Evolutionary conservation across 2,113 vertebrate genomes (phyloP), one percentile per base, ranked within the genome.

Genomic region (Felis chaus): DNA sequence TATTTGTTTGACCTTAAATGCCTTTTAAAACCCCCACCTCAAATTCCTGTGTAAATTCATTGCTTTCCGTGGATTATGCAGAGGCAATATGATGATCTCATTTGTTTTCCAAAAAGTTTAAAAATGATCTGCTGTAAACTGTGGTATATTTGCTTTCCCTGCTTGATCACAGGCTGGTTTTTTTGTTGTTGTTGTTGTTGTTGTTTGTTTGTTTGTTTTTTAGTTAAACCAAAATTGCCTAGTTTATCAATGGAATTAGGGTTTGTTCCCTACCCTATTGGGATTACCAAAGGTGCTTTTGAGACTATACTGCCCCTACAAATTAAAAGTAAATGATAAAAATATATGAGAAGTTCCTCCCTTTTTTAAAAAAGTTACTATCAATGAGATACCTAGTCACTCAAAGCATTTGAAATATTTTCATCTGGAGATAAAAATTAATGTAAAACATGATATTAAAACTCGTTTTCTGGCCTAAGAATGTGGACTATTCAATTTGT

Each of bases 401-500:
- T 68, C 12, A 94, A 82, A 29, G 53, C n/a, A 91, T 57, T 39
- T 82, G 48, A 13, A 76, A 45, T 7, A 81, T 33, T 45, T 89
- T 93, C 36, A 53, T 69, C 33, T 90, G 19, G 89, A 90, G 79
- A 84, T 96, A 55, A 96, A 96, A 66, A 81, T 84, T 69, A 78
- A 95, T 80, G 7, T 91, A 71, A 88, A 92, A 66, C 41, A 86
- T 68, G 13, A 79, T 79, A 81, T 94, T 63, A 84, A 71, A 89
- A 69, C 45, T 5, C 2, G 73, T 91, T 63, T 18, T 48, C 41
- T 61, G 23, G 10, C 15, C 1, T 4, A 33, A 48, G 73, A 61
- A 55, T 50, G 29, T 9, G 8, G 39, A 71, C 36, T 94, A 65
- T 61, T 93, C 18, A 61, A 18, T 45, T 41, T 23, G 69, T 68